Evolutionary conservation across 2,113 vertebrate species (phyloP).

Genomic region (Psammodynastes pulverulentus): DNA sequence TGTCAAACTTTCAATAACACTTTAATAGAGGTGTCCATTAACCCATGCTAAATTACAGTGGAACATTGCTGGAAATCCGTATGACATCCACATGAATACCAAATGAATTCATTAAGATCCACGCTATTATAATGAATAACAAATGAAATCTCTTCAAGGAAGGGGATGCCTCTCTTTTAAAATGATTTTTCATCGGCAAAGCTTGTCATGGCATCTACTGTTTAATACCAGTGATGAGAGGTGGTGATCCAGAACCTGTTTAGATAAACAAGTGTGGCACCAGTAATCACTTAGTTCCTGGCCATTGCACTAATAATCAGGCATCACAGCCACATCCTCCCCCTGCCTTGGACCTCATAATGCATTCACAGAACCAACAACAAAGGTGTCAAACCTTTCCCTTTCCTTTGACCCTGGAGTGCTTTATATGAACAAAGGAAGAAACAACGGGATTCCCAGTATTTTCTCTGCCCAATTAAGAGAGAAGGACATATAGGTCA

Average conservation of each 20-base stretch:
- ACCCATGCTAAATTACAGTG: constrained; percentile 77
- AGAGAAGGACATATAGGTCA: constrained; percentile 24
- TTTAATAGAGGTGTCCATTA: constrained; percentile 82
- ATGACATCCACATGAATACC: constrained; percentile 79
- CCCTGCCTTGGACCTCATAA: constrained; percentile 40
- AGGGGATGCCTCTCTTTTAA: constrained; percentile 54
- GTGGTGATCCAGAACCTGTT: constrained; percentile 65
- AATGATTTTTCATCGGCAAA: constrained; percentile 51
- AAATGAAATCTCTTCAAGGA: constrained; percentile 61
- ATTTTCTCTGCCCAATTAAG: constrained; percentile 56
- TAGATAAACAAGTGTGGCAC: constrained; percentile 68
- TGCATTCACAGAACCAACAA: constrained; percentile 71
- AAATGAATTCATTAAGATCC: constrained; percentile 77
- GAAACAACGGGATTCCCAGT: constrained; percentile 27
- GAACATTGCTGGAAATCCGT: constrained; percentile 74
- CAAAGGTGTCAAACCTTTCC: constrained; percentile 70
- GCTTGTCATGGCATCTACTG: constrained; percentile 60
- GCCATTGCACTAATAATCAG: constrained; percentile 50
- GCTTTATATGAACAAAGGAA: constrained; percentile 64
- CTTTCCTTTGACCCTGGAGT: constrained; percentile 71
- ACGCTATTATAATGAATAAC: constrained; percentile 70
- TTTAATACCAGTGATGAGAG: constrained; percentile 70
- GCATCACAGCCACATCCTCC: constrained; percentile 31
- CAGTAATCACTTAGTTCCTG: constrained; percentile 65
- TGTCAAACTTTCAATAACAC: constrained; percentile 80